Evolutionary conservation across 2,797 vertebrate genomes (phyloP).

Genomic region (Dromococcyx pavoninus): DNA sequence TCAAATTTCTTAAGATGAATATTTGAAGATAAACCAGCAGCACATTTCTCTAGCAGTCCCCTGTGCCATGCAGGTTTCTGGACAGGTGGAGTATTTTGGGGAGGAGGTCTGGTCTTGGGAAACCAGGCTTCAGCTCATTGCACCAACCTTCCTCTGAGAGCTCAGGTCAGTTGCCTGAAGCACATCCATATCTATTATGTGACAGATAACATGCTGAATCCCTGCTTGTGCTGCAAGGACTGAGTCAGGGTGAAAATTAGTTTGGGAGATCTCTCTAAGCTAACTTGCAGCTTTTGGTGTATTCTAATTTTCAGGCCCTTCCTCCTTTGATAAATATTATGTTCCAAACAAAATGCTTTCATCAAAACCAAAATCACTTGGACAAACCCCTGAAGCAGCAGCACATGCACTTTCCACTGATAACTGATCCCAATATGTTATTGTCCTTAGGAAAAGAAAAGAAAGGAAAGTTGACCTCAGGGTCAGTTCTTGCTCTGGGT

Average conservation of each 20-base stretch:
- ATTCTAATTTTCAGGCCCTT: neutral
- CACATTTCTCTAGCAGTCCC: neutral
- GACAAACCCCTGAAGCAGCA: neutral
- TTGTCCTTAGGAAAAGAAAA: slow-evolving; percentile 24
- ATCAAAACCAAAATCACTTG: slow-evolving; percentile 14
- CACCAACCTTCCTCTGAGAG: neutral
- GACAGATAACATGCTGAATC: neutral
- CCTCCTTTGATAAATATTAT: neutral
- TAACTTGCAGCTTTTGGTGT: neutral
- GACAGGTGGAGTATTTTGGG: neutral
- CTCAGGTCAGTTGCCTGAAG: neutral
- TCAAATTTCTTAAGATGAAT: neutral
- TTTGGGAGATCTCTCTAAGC: neutral
- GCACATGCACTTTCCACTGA: neutral
- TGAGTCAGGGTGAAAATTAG: neutral
- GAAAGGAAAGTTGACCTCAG: slow-evolving; percentile 50
- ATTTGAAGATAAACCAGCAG: neutral
- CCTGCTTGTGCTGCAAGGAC: neutral
- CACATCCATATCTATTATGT: fast-evolving
- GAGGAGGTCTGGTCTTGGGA: neutral
- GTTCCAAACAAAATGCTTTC: neutral
- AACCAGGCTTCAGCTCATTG: neutral
- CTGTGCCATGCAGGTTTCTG: neutral
- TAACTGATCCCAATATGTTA: neutral
- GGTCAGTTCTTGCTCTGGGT: slow-evolving; percentile 46